A percentile compares a stretch with the other conserved stretches of the same genome.
These are phyloP conservation scores for Coptodon bakossiorum DNA, from an alignment of 2,113 vertebrate genomes.

Conservation along the genomic window DNA sequence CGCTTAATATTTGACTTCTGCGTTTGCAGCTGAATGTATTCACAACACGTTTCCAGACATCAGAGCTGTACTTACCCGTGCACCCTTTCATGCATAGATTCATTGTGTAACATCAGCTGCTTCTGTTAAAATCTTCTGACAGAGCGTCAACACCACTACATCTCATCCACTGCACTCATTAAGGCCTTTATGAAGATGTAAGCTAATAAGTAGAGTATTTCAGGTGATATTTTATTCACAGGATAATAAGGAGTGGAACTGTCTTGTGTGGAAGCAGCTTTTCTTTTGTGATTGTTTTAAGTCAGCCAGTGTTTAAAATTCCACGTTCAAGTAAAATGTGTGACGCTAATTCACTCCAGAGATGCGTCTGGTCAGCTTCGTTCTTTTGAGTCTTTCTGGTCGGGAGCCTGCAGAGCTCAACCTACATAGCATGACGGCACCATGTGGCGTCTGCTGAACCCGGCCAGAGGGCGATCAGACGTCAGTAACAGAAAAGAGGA, in stretches of 20 bases:
- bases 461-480: background rate
- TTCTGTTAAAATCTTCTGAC: background rate
- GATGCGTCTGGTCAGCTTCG: background rate
- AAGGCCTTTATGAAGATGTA: background rate
- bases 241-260: background rate
- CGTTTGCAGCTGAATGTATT: background rate
- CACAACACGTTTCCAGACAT: background rate
- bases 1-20: background rate
- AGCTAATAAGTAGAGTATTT: background rate
- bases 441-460: background rate
- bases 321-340: background rate
- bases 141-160: background rate
- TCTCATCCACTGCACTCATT: background rate
- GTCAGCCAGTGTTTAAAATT: background rate
- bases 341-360: background rate
- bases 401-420: background rate
- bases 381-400: background rate
- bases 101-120: background rate
- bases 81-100: background rate
- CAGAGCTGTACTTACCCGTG: background rate
- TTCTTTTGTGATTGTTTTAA: background rate
- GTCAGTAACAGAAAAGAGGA: background rate
- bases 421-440: background rate
- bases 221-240: background rate
- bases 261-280: background rate